Evolutionary conservation across 2,888 invertebrate genomes (phyloP).

Genomic region (Pollenia angustigena): DNA sequence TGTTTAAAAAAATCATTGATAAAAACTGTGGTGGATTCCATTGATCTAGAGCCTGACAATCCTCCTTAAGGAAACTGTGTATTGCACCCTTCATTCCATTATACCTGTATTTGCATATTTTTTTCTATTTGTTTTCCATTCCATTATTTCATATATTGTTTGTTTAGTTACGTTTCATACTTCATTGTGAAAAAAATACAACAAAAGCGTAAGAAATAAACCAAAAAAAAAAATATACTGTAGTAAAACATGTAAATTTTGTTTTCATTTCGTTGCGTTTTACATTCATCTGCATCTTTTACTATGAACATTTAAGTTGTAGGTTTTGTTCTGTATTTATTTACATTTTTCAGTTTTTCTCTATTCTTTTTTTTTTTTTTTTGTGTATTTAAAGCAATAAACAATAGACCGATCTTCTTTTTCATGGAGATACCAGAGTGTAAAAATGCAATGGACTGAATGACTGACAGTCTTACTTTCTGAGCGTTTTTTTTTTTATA

Average conservation of each 20-base stretch:
- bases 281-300: constrained; percentile 52
- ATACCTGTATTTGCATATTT: constrained; percentile 5
- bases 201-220: neutral
- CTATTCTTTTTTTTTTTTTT: constrained; percentile 4
- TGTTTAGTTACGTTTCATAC: constrained; percentile 54
- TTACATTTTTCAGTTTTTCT: neutral
- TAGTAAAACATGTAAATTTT: constrained; percentile 51
- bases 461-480: neutral
- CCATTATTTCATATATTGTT: constrained; percentile 35
- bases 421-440: constrained; percentile 20
- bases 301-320: constrained; percentile 31
- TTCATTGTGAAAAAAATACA: constrained; percentile 37
- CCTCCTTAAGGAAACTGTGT: constrained; percentile 7
- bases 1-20: no score
- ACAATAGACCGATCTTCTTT: constrained; percentile 51
- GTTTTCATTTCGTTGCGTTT: constrained; percentile 18
- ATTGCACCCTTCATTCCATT: neutral
- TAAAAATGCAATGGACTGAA: neutral
- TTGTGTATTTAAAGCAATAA: constrained; percentile 23
- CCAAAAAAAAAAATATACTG: neutral
- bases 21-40: no score
- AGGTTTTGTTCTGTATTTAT: constrained; percentile 30
- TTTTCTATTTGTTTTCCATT: constrained; percentile 39
- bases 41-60: no score
- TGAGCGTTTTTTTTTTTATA: constrained; percentile 15